Conservation (phyloP, 2,797 vertebrate genomes). For the Taenioides sp. region DNA sequence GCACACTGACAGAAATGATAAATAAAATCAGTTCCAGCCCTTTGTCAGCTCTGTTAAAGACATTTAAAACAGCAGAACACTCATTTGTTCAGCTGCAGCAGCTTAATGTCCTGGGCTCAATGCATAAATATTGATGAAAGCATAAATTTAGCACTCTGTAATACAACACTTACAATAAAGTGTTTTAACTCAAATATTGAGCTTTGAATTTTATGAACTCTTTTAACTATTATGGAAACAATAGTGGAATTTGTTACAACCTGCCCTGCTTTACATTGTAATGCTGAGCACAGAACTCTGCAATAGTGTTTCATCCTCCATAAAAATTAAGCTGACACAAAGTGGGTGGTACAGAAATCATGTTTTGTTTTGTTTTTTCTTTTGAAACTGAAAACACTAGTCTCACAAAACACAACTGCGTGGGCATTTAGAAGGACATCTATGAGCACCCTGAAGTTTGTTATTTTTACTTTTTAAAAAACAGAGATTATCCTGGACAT, state of each 20-base stretch:
- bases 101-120: conserved; percentile 42
- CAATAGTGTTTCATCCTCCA: conserved; percentile 31
- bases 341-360: conserved; percentile 61
- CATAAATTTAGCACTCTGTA: conserved; percentile 43
- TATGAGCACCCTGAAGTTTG: conserved; percentile 39
- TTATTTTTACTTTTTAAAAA: conserved; percentile 26
- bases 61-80: conserved; percentile 48
- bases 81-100: conserved; percentile 56
- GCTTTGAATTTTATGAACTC: conserved; percentile 10
- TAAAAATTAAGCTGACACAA: conserved; percentile 50
- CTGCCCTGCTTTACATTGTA: conserved; percentile 14
- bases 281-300: conserved; percentile 17
- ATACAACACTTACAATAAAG: conserved; percentile 39
- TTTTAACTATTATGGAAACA: conserved; percentile 1
- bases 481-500: conserved; percentile 19
- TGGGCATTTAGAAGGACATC: conserved; percentile 47
- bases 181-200: conserved; percentile 28
- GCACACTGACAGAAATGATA: neutral
- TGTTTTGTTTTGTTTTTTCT: conserved; percentile 17
- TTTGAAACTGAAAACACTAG: conserved; percentile 22
- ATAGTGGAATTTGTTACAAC: conserved; percentile 21
- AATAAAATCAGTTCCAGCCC: conserved; percentile 36
- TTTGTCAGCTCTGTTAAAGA: conserved; percentile 43
- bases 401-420: conserved; percentile 50
- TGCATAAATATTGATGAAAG: conserved; percentile 55